phyloP scores from a whole-genome alignment of 2,888 invertebrate species.

The Tetrapedia diversipes region DNA sequence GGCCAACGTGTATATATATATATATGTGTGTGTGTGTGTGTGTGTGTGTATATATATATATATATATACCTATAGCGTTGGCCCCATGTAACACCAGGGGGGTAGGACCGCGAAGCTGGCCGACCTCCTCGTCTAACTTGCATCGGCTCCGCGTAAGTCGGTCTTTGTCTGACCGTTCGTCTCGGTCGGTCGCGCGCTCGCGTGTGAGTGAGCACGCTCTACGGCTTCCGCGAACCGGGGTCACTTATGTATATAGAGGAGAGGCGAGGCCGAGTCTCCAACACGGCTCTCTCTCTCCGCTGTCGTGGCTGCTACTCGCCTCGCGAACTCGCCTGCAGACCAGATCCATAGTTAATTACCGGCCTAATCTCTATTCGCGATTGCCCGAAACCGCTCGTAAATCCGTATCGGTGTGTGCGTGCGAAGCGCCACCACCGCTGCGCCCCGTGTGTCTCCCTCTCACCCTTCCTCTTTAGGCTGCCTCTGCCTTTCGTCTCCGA shows the following conservation, averaged over 20 bases:
- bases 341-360: constrained; percentile 83
- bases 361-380: constrained; percentile 83
- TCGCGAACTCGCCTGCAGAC: constrained; percentile 78
- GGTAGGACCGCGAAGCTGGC: constrained; percentile 69
- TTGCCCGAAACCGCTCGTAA: constrained; percentile 83
- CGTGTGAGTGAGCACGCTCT: constrained; percentile 63
- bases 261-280: constrained; percentile 40
- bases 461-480: background rate
- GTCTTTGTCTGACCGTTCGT: constrained; percentile 34
- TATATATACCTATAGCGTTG: no score
- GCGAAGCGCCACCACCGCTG: constrained; percentile 57
- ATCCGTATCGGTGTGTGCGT: constrained; percentile 81
- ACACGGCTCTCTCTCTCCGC: constrained; percentile 72
- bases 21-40: no score
- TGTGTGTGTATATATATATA: constrained; percentile 59
- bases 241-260: constrained; percentile 76
- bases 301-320: constrained; percentile 65
- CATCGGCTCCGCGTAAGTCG: background rate
- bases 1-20: constrained; percentile 56
- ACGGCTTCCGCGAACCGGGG: constrained; percentile 77
- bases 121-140: constrained; percentile 12
- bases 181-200: constrained; percentile 48
- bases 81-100: constrained; percentile 72
- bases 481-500: background rate
- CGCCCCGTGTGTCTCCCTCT: background rate